These are phyloP conservation scores for Odontesthes bonariensis DNA, from an alignment of 2,113 vertebrate species.

Conservation along the genomic window DNA sequence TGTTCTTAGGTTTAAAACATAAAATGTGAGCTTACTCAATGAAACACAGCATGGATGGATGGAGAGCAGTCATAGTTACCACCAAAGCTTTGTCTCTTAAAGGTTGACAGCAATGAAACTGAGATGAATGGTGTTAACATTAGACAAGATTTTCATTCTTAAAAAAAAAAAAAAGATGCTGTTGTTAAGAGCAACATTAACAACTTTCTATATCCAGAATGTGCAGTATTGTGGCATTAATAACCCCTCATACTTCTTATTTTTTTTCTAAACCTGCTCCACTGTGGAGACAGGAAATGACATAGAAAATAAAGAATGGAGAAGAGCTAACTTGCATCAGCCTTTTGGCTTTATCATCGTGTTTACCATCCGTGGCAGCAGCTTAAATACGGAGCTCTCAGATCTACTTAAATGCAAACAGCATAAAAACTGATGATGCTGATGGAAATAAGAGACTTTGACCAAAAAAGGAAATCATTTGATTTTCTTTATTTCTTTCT, in stretches of 20 bases:
- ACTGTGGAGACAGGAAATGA: slow-evolving; percentile 48
- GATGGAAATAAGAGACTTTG: background rate
- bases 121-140: too few species aligned
- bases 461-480: slow-evolving; percentile 29
- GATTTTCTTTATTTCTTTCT: slow-evolving; percentile 85
- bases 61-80: too few species aligned
- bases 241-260: slow-evolving; percentile 31
- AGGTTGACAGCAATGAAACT: too few species aligned
- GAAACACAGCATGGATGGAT: too few species aligned
- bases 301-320: slow-evolving; percentile 42
- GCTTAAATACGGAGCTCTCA: too few species aligned
- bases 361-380: too few species aligned
- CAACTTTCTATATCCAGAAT: background rate
- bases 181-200: background rate
- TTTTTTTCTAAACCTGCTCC: slow-evolving; percentile 7
- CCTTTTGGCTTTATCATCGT: background rate
- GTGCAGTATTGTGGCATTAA: slow-evolving; percentile 7
- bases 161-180: too few species aligned
- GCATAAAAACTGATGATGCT: background rate
- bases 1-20: too few species aligned
- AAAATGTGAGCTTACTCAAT: too few species aligned
- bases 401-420: too few species aligned
- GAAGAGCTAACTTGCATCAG: background rate
- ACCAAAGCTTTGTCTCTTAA: too few species aligned
- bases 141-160: too few species aligned